These are phyloP conservation scores for Stenopsyche tienmushanensis DNA, from an alignment of 1,140 invertebrate genomes.

Conservation along the genomic window DNA sequence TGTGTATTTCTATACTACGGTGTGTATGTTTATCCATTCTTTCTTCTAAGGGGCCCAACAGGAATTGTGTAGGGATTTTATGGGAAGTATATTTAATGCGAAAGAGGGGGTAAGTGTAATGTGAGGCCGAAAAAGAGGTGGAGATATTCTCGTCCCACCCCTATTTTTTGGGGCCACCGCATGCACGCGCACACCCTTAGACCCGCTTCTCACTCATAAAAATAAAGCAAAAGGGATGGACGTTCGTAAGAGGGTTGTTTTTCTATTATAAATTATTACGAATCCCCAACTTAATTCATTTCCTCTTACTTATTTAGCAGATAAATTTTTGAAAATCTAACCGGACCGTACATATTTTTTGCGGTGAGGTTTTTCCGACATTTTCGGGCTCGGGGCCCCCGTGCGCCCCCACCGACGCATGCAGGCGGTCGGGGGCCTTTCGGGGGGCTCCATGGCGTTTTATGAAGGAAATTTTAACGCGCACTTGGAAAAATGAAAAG, in stretches of 20 bases:
- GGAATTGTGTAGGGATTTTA: slow-evolving; percentile 5
- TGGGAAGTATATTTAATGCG: slow-evolving; percentile 17
- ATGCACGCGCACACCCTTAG: neutral
- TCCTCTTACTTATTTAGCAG: slow-evolving; percentile 23
- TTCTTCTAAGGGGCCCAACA: slow-evolving; percentile 3
- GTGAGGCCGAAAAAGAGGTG: slow-evolving; percentile 19
- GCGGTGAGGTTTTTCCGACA: slow-evolving; percentile 6
- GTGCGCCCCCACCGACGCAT: neutral
- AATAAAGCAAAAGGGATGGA: slow-evolving; percentile 19
- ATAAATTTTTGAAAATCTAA: slow-evolving; percentile 21
- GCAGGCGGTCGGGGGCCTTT: slow-evolving; percentile 1
- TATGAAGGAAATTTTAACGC: slow-evolving; percentile 37
- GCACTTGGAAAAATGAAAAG: slow-evolving; percentile 39
- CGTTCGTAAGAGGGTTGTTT: slow-evolving; percentile 23
- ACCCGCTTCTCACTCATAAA: slow-evolving; percentile 30
- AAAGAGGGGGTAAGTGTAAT: slow-evolving; percentile 20
- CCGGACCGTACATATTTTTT: slow-evolving; percentile 11
- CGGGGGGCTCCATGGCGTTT: slow-evolving; percentile 13
- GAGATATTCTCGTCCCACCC: slow-evolving; percentile 14
- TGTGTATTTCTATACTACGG: too few relatives aligned
- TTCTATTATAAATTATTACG: slow-evolving; percentile 42
- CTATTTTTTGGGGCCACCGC: slow-evolving; percentile 20
- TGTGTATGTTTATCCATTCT: too few relatives aligned
- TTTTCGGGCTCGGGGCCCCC: neutral
- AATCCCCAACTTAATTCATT: slow-evolving; percentile 20